These are phyloP conservation scores for Lepidothrix coronata DNA, from an alignment of 2,113 vertebrate species.

Conservation along the genomic window DNA sequence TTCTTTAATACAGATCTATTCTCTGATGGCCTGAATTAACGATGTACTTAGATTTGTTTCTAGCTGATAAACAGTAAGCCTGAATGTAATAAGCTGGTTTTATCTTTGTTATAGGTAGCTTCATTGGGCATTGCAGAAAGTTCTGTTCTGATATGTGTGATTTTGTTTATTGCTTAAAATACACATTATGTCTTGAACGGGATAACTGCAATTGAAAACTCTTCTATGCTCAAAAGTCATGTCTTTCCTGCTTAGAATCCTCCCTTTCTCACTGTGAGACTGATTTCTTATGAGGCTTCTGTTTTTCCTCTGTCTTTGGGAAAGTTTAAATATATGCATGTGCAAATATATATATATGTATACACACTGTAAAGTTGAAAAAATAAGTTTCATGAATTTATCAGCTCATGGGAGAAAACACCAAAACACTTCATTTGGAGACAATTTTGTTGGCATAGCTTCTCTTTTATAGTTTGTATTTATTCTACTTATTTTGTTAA, in stretches of 20 bases:
- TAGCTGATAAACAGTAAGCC: conserved; percentile 21
- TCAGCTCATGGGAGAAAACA: neutral
- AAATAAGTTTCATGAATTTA: neutral
- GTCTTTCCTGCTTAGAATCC: neutral
- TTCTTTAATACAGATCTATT: conserved; percentile 34
- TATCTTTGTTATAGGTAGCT: conserved; percentile 30
- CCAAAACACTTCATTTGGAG: neutral
- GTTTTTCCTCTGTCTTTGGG: neutral
- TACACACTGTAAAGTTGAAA: neutral
- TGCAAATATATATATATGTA: neutral
- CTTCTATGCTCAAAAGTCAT: neutral
- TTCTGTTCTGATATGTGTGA: neutral
- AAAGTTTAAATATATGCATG: neutral
- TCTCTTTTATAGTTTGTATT: neutral
- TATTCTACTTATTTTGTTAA: neutral
- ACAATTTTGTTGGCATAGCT: neutral
- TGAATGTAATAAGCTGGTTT: neutral
- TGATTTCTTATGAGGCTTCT: neutral
- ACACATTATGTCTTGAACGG: neutral
- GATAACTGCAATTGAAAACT: neutral
- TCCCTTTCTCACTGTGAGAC: neutral
- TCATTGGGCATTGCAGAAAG: neutral
- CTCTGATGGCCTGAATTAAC: conserved; percentile 11
- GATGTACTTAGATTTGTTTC: conserved; percentile 21
- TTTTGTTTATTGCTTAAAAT: conserved; percentile 24